A percentile compares a stretch with the other conserved stretches of the same genome.
These are phyloP conservation scores for Dipus sagitta DNA, from an alignment of 2,797 vertebrate species.

Conservation along the genomic window DNA sequence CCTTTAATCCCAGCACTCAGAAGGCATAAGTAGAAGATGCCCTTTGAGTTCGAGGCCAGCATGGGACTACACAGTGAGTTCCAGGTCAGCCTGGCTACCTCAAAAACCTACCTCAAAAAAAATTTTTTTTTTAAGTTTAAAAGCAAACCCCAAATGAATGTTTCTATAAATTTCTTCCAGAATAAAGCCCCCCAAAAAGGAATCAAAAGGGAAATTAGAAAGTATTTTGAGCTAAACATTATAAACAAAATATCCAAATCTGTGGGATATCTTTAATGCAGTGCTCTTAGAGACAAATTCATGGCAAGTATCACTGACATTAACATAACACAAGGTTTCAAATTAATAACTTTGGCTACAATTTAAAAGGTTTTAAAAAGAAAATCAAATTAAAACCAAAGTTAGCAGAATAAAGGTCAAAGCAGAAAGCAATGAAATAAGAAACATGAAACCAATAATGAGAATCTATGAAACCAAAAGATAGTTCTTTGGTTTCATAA, in stretches of 20 bases:
- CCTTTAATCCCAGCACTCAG: too few species aligned
- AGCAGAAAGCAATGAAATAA: not conserved
- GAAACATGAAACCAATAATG: not conserved
- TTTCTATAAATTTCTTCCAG: not conserved
- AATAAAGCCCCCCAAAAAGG: not conserved
- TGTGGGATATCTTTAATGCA: not conserved
- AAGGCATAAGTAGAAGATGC: too few species aligned
- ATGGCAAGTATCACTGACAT: not conserved
- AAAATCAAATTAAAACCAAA: not conserved
- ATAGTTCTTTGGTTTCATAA: not conserved
- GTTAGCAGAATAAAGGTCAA: not conserved
- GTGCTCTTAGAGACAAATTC: not conserved
- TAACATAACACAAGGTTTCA: not conserved
- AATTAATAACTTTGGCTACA: not conserved
- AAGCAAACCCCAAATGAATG: not conserved
- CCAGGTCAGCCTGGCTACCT: too few species aligned
- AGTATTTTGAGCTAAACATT: not conserved
- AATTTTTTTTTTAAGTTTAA: too few species aligned
- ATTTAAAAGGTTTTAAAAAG: not conserved
- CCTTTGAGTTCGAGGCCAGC: too few species aligned
- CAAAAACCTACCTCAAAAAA: too few species aligned
- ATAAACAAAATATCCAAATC: conserved; percentile 12
- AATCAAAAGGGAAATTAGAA: not conserved
- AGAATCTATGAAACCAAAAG: conserved; percentile 4
- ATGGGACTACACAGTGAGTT: too few species aligned